A percentile compares a stretch with the other conserved stretches of the same genome.
Conservation (phyloP, 2,888 invertebrate genomes). For the Fragum whitleyi region DNA sequence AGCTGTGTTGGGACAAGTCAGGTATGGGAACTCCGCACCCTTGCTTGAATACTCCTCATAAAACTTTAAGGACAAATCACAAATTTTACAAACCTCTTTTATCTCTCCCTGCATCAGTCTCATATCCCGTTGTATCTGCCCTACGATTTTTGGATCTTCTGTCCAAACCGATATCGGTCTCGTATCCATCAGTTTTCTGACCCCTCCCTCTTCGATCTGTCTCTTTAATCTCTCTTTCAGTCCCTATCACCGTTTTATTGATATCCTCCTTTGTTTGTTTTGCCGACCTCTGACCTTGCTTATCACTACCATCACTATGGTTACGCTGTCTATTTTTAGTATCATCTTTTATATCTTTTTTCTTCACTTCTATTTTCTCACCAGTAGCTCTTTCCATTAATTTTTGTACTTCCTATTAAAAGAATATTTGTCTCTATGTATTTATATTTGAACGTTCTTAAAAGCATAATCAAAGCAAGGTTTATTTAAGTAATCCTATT, state of each 20-base stretch:
- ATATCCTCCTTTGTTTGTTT: background rate
- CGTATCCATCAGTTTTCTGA: background rate
- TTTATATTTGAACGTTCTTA: no score
- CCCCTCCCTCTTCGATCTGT: background rate
- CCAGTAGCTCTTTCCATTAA: constrained; percentile 60
- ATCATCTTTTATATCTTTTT: constrained; percentile 21
- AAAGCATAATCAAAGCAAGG: no score
- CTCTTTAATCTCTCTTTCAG: background rate
- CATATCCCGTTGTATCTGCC: background rate
- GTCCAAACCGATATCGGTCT: constrained; percentile 10
- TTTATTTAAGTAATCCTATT: background rate
- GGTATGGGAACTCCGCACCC: no score
- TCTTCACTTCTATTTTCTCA: constrained; percentile 40
- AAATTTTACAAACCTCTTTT: background rate
- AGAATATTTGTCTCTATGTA: no score
- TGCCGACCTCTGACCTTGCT: background rate
- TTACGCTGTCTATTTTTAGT: constrained; percentile 6
- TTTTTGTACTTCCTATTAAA: constrained; percentile 56
- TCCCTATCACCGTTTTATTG: background rate
- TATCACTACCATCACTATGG: constrained; percentile 25
- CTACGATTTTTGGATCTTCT: background rate
- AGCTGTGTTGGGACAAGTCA: no score
- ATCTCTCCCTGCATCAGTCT: background rate
- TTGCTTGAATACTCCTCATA: no score
- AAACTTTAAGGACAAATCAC: no score